phyloP scores from a whole-genome alignment of 2,113 vertebrate species.

The Cyanoramphus novaezelandiae region DNA sequence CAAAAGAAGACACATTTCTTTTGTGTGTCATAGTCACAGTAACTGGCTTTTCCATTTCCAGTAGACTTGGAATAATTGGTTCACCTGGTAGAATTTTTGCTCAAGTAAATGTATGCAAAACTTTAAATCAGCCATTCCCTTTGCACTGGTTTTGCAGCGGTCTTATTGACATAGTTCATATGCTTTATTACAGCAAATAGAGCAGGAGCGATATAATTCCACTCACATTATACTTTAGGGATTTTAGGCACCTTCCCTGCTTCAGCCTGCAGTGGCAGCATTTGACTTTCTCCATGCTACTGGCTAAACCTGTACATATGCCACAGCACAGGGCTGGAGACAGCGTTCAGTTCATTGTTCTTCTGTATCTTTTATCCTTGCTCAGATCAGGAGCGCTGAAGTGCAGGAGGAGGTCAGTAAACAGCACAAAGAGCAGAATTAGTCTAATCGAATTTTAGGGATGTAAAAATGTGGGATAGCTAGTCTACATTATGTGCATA shows the following conservation, averaged over 20 bases:
- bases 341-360: not conserved
- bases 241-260: not conserved
- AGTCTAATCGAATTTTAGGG: not conserved
- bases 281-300: not conserved
- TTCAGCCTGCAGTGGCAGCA: not conserved
- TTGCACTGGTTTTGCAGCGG: not conserved
- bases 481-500: not conserved
- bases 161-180: not conserved
- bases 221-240: not conserved
- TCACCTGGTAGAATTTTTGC: not conserved
- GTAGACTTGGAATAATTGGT: not conserved
- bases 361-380: not conserved
- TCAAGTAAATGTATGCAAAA: not conserved
- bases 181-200: not conserved
- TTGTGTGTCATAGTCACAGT: not conserved
- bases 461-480: not conserved
- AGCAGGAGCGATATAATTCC: not conserved
- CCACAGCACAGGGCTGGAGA: not conserved
- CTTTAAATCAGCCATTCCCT: not conserved
- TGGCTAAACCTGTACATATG: not conserved
- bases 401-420: not conserved
- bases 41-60: not conserved
- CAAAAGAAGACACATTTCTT: not conserved
- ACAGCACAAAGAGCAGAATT: not conserved
- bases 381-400: not conserved